Percentiles rank a stretch among this genome's conserved stretches.
These are phyloP conservation scores for Sebastes iracundus DNA, from an alignment of 2,797 vertebrate genomes.

Conservation along the genomic window DNA sequence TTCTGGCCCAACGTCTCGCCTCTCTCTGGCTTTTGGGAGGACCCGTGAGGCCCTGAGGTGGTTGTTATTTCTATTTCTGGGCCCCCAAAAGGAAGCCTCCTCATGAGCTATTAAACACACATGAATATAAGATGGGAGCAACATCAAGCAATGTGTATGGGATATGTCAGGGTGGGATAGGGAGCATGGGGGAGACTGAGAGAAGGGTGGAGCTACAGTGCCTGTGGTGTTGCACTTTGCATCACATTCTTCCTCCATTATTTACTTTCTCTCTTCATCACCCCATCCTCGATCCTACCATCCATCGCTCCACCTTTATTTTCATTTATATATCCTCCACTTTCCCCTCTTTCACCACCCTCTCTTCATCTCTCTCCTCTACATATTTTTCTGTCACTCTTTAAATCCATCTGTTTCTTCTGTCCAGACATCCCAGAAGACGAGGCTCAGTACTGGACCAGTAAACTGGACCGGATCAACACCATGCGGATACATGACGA, in stretches of 20 bases:
- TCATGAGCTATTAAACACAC: constrained; percentile 57
- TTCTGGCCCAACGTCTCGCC: background rate
- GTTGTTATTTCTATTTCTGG: constrained; percentile 30
- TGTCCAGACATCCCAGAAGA: constrained; percentile 92
- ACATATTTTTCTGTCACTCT: background rate
- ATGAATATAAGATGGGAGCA: constrained; percentile 46
- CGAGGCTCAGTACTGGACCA: constrained; percentile 96
- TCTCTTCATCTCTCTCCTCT: background rate
- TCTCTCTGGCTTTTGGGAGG: background rate
- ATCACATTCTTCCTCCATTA: constrained; percentile 11
- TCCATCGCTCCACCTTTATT: background rate
- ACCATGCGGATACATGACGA: constrained; percentile 87
- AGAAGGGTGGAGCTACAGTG: constrained; percentile 36
- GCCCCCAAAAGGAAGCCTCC: constrained; percentile 26
- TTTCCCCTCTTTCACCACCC: background rate
- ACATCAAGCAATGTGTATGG: background rate
- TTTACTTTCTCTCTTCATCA: background rate
- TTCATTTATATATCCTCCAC: background rate
- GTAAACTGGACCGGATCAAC: constrained; percentile 93
- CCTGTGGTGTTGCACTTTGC: constrained; percentile 5
- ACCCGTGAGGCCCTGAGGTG: background rate
- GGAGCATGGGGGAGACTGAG: background rate
- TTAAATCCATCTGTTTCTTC: background rate
- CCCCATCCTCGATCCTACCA: background rate
- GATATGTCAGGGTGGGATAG: background rate